Evolutionary conservation across 2,113 vertebrate genomes (phyloP).

Genomic region (Setophaga petechia): DNA sequence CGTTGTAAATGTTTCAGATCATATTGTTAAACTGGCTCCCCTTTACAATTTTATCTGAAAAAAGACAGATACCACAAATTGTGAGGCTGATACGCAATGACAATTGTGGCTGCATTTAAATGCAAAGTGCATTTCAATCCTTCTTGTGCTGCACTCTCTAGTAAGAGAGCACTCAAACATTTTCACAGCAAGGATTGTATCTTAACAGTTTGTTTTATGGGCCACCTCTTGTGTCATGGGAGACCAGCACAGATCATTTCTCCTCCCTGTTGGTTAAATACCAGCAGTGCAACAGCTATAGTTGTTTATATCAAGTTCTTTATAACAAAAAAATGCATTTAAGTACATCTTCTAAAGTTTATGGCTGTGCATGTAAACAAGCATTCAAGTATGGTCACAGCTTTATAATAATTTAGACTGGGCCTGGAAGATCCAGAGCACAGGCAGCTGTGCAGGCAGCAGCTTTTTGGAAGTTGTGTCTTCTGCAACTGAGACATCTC

Average conservation of each 20-base stretch:
- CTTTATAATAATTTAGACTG: background rate
- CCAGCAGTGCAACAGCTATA: background rate
- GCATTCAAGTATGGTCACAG: background rate
- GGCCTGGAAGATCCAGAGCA: background rate
- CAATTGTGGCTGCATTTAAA: background rate
- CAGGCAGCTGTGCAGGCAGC: background rate
- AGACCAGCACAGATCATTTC: background rate
- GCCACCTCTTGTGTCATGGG: background rate
- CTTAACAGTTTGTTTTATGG: background rate
- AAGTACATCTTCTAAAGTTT: background rate
- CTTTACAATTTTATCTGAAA: slow-evolving; percentile 3
- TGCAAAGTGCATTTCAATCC: background rate
- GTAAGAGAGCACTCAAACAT: background rate
- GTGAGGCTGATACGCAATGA: background rate
- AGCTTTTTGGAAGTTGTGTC: background rate
- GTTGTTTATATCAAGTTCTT: background rate
- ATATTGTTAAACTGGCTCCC: background rate
- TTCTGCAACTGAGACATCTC: background rate
- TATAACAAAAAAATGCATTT: background rate
- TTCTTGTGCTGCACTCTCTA: background rate
- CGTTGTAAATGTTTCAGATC: background rate
- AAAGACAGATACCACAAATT: background rate
- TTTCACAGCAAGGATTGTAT: background rate
- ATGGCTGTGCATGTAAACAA: background rate
- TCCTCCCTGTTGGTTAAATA: background rate